phyloP scores from a whole-genome alignment of 2,888 invertebrate species.

The Ennomos fuscantarius region DNA sequence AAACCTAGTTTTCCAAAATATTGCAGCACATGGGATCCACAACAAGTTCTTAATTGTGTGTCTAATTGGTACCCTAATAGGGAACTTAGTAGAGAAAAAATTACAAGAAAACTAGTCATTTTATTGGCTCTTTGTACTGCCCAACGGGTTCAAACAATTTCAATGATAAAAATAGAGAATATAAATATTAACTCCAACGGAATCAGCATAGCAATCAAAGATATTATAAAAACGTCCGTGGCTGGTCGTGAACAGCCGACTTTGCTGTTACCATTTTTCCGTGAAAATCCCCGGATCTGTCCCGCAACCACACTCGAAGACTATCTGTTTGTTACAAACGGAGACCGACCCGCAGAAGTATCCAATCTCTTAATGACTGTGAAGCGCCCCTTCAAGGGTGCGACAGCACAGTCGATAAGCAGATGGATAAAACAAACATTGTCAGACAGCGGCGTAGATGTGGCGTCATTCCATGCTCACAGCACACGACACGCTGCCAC shows the following conservation, averaged over 20 bases:
- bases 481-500: background rate
- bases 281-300: background rate
- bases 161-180: slow-evolving; percentile 14
- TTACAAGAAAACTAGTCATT: slow-evolving; percentile 21
- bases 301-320: slow-evolving; percentile 5
- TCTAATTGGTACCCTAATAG: slow-evolving; percentile 8
- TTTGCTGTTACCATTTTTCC: slow-evolving; percentile 20
- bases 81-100: background rate
- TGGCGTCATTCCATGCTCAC: slow-evolving; percentile 7
- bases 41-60: slow-evolving; percentile 9
- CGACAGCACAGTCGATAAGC: slow-evolving; percentile 27
- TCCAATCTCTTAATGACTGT: slow-evolving; percentile 12
- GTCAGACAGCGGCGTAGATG: slow-evolving; percentile 25
- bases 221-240: slow-evolving; percentile 26
- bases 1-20: slow-evolving; percentile 14
- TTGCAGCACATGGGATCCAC: slow-evolving; percentile 18
- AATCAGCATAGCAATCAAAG: slow-evolving; percentile 15
- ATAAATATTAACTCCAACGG: slow-evolving; percentile 6
- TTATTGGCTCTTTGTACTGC: slow-evolving; percentile 18
- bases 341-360: slow-evolving; percentile 2
- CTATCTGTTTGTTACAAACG: slow-evolving; percentile 5
- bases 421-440: slow-evolving; percentile 31
- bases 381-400: slow-evolving; percentile 21
- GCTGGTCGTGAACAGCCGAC: slow-evolving; percentile 20
- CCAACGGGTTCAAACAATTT: slow-evolving; percentile 15